These are phyloP conservation scores for Muntiacus reevesi DNA, from an alignment of 2,113 vertebrate species.

Conservation along the genomic window DNA sequence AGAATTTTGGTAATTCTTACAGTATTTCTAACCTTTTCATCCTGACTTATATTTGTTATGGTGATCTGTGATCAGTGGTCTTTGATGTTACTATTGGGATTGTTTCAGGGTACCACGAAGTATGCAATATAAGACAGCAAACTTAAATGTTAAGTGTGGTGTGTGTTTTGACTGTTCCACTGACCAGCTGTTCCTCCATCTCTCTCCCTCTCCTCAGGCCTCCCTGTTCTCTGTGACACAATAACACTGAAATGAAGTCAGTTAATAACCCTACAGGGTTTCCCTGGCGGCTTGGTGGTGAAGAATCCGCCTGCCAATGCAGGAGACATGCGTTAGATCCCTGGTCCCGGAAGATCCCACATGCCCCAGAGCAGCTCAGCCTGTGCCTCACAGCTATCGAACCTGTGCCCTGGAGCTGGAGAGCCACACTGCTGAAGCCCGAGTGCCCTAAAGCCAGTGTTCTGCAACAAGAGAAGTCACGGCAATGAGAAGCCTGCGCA, in stretches of 20 bases:
- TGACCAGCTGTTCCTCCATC: not conserved
- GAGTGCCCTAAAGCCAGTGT: rapidly evolving
- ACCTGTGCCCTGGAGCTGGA: not conserved
- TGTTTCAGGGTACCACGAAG: not conserved
- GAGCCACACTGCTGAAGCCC: not conserved
- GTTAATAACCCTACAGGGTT: not conserved
- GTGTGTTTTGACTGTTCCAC: not conserved
- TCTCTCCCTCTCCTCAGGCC: not conserved
- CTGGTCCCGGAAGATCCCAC: not conserved
- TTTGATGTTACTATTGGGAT: not conserved
- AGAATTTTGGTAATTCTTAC: not conserved
- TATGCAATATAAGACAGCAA: not conserved
- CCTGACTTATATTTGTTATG: not conserved
- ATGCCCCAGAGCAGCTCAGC: not conserved
- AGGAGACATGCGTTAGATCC: not conserved
- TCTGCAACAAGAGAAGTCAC: not conserved
- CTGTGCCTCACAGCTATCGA: not conserved
- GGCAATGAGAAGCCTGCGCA: not conserved
- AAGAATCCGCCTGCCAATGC: not conserved
- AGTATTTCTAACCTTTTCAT: not conserved
- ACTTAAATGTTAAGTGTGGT: not conserved
- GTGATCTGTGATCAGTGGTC: not conserved
- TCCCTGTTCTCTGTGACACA: not conserved
- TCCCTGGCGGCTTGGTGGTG: not conserved
- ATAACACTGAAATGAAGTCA: not conserved